Base-by-base conservation (phyloP, 2,113 vertebrate genomes). In the Sapayoa aenigma region DNA sequence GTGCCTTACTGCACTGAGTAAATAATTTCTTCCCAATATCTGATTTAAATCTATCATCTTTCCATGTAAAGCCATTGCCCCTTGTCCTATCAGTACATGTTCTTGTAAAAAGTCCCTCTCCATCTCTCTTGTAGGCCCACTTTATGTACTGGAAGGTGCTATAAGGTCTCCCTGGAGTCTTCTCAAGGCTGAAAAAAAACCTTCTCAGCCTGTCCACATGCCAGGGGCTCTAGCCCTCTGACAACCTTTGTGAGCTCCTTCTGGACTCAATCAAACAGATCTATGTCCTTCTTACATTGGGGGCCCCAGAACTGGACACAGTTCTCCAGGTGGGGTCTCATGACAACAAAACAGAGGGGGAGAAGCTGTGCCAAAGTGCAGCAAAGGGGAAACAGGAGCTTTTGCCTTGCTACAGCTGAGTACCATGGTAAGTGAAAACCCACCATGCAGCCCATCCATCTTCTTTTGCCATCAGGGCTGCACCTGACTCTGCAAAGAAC, bases 391-490 rank as follows among this genome's bases (percentile, higher is more conserved):
- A 55, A 33, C 14, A 24, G 19, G 21, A 30, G 1, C 19, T 83
- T 68, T 25, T 72, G 17, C 24, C 14, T 56, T 7, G 1, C 33
- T 35, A 15, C 52, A 24, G 42, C 13, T 2, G 0, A 19, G 18
- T 10, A 33, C 16, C 5, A 3, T 0, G 0, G 37, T 0, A 0
- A 18, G 3, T 31, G 21, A 89, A 68, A 37, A n/a, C 5, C 31
- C 20, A n/a, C 5, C 37, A 56, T 0, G 1, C 18, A 47, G 27
- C 9, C 20, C 8, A 1, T 14, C 3, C 20, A 31, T 5, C 30
- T 28, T 59, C 42, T 39, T 27, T 49, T 3, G 3, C 42, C 55
- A 35, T 42, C 2, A 2, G 17, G 18, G 8, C 15, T 37, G 41
- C 25, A 66, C 10, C 22, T 49, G 49, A 14, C 19, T 52, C 63